These are phyloP conservation scores for Amblyornis subalaris DNA, from an alignment of 2,113 vertebrate genomes.

Conservation along the genomic window DNA sequence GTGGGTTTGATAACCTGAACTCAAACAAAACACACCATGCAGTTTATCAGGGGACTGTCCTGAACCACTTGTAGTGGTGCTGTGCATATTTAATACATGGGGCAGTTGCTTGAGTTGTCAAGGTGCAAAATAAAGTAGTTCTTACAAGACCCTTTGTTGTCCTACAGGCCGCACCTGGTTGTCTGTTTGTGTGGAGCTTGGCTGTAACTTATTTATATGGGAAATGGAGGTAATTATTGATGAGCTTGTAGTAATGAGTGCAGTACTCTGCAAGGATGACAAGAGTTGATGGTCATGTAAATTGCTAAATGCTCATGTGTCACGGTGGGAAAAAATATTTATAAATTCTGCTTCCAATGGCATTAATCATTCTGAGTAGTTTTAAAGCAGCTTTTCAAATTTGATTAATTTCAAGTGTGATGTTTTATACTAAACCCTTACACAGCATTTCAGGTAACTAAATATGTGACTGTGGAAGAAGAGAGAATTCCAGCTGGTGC, in stretches of 20 bases:
- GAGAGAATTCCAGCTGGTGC: neutral
- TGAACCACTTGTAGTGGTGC: neutral
- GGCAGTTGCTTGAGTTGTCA: neutral
- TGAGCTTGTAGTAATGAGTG: neutral
- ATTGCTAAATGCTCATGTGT: neutral
- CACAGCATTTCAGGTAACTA: neutral
- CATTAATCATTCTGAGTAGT: neutral
- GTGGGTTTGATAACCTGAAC: neutral
- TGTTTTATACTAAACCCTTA: neutral
- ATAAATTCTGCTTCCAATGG: neutral
- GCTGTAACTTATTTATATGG: neutral
- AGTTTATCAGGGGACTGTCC: neutral
- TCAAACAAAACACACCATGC: neutral
- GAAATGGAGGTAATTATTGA: neutral
- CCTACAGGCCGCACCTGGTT: neutral
- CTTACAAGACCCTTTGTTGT: neutral
- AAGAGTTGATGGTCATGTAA: neutral
- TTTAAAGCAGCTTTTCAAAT: neutral
- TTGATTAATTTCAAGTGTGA: neutral
- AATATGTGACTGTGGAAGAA: neutral
- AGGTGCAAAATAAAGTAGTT: neutral
- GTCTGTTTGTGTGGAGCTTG: neutral
- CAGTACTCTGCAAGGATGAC: neutral
- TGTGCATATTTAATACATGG: fast-evolving
- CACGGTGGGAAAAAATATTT: neutral